Evolutionary conservation across 2,113 vertebrate genomes (phyloP).

Genomic region (Neogobius melanostomus): DNA sequence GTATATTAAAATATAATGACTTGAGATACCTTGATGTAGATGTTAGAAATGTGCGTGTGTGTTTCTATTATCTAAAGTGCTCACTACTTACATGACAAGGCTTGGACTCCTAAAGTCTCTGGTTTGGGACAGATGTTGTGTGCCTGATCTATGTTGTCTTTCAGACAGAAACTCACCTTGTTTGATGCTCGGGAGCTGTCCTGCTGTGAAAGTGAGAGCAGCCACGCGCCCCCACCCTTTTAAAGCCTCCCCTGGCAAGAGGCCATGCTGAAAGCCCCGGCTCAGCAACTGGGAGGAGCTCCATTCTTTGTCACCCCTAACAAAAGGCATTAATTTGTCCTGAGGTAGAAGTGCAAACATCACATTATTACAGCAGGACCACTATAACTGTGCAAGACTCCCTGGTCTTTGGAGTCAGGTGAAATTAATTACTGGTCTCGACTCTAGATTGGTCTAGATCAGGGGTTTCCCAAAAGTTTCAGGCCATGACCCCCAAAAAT

Average conservation of each 20-base stretch:
- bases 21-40: not conserved
- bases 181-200: constrained; percentile 71
- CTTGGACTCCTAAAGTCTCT: constrained; percentile 4
- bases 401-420: not conserved
- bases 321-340: constrained; percentile 76
- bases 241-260: constrained; percentile 81
- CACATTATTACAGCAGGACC: constrained; percentile 61
- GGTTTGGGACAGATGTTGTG: constrained; percentile 13
- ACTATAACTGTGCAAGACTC: not conserved
- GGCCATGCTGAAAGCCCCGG: constrained; percentile 73
- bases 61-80: not conserved
- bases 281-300: constrained; percentile 66
- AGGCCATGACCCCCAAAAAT: no score
- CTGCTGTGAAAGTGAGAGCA: constrained; percentile 75
- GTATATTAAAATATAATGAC: no score
- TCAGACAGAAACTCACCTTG: constrained; percentile 74
- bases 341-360: constrained; percentile 78
- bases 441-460: no score
- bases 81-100: constrained; percentile 23
- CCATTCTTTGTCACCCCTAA: constrained; percentile 56
- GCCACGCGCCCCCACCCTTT: constrained; percentile 73
- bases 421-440: not conserved
- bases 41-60: not conserved
- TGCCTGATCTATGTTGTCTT: constrained; percentile 12
- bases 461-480: no score